A percentile compares a stretch with the other conserved stretches of the same genome.
phyloP scores from a whole-genome alignment of 2,888 invertebrate species.

The Rugalucina vietnamica region DNA sequence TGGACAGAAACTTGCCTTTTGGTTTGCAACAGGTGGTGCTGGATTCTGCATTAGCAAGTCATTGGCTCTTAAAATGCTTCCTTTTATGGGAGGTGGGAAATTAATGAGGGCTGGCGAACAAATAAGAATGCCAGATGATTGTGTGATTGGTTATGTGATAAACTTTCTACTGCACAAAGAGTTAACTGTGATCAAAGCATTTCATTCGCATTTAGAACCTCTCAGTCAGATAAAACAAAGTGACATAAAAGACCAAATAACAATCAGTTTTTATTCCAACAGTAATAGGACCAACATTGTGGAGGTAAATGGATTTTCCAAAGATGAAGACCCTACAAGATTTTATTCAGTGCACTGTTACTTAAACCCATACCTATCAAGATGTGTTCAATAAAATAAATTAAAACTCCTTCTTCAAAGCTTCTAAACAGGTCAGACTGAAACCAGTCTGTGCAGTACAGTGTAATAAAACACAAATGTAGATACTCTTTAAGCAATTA shows the following conservation, averaged over 20 bases:
- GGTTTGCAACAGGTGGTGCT: constrained; percentile 99
- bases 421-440: no score
- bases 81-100: constrained; percentile 95
- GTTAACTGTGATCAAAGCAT: constrained; percentile 93
- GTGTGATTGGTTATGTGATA: constrained; percentile 93
- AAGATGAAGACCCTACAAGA: constrained; percentile 74
- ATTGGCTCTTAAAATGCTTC: constrained; percentile 96
- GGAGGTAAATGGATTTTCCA: constrained; percentile 70
- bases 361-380: constrained; percentile 48
- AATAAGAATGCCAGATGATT: constrained; percentile 97
- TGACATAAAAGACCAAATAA: constrained; percentile 92
- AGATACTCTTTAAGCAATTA: no score
- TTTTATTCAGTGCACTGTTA: constrained; percentile 75
- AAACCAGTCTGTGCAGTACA: no score
- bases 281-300: constrained; percentile 70
- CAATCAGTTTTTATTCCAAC: constrained; percentile 71
- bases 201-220: constrained; percentile 97
- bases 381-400: constrained; percentile 1
- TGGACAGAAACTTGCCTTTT: constrained; percentile 94
- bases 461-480: no score
- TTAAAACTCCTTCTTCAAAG: no score
- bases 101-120: constrained; percentile 96
- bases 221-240: constrained; percentile 93
- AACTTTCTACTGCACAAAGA: constrained; percentile 94
- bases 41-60: constrained; percentile 98